Percentiles rank a stretch among this genome's conserved stretches.
phyloP scores from a whole-genome alignment of 2,113 vertebrate species.

The Irena cyanogastra region DNA sequence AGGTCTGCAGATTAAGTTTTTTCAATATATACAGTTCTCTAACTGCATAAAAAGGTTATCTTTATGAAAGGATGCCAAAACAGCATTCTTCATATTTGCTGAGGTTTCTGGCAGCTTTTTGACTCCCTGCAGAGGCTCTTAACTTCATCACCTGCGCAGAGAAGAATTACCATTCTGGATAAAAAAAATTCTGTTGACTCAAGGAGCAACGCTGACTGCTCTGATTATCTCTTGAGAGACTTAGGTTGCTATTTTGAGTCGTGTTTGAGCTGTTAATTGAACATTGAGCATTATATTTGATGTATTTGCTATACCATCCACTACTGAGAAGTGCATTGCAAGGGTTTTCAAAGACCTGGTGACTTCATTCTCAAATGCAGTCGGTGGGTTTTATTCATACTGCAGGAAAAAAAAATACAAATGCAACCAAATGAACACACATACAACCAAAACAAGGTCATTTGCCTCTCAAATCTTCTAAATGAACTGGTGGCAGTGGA shows the following conservation, averaged over 20 bases:
- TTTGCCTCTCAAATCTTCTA: background rate
- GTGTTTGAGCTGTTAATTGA: background rate
- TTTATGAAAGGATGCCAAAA: background rate
- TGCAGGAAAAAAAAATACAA: background rate
- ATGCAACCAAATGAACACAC: background rate
- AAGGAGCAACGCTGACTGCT: background rate
- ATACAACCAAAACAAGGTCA: background rate
- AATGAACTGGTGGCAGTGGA: background rate
- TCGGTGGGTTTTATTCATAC: background rate
- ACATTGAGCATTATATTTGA: background rate
- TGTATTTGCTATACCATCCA: background rate
- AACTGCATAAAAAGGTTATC: background rate
- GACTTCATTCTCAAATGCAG: background rate
- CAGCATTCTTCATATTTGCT: background rate
- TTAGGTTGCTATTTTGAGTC: background rate
- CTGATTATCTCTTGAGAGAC: background rate
- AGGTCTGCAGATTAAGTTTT: background rate
- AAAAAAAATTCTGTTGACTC: background rate
- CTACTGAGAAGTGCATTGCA: background rate
- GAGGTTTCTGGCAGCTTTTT: background rate
- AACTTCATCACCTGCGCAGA: background rate
- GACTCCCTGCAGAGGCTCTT: background rate
- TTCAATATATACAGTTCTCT: background rate
- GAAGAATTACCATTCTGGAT: background rate
- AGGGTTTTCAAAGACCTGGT: background rate